Conservation (phyloP, 2,888 invertebrate species). For the Synanthedon andrenaeformis region DNA sequence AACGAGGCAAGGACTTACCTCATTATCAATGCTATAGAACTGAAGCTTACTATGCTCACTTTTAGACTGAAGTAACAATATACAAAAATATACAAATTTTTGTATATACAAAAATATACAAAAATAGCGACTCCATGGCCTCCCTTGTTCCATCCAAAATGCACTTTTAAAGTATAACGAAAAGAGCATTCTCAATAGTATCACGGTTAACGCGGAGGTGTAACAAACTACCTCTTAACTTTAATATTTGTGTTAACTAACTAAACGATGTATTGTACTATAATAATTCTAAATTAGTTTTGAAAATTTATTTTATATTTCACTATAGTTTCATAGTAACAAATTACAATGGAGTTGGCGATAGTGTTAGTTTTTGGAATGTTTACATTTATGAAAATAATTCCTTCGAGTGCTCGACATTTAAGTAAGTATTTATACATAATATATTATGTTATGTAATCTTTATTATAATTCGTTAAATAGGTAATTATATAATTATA, state of each 20-base stretch:
- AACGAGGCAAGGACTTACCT: no score
- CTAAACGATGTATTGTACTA: background rate
- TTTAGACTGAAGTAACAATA: no score
- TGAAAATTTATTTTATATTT: no score
- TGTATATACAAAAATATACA: no score
- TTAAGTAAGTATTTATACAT: background rate
- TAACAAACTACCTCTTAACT: conserved; percentile 11
- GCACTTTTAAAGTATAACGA: conserved; percentile 48
- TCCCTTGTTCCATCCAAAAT: conserved; percentile 32
- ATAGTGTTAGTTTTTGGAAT: background rate
- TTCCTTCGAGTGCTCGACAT: background rate
- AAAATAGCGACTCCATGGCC: conserved; percentile 27
- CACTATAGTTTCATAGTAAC: background rate
- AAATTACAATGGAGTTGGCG: background rate
- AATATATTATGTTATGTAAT: no score
- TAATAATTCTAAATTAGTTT: no score
- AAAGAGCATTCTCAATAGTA: conserved; percentile 36
- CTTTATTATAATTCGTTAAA: no score
- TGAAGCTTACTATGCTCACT: no score
- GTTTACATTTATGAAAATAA: background rate
- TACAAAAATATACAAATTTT: background rate
- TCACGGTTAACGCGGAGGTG: conserved; percentile 22
- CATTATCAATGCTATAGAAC: no score
- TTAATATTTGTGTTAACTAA: background rate
- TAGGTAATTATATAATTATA: no score